These are phyloP conservation scores for Galerucella pusilla DNA, from an alignment of 2,888 invertebrate genomes.

Conservation along the genomic window DNA sequence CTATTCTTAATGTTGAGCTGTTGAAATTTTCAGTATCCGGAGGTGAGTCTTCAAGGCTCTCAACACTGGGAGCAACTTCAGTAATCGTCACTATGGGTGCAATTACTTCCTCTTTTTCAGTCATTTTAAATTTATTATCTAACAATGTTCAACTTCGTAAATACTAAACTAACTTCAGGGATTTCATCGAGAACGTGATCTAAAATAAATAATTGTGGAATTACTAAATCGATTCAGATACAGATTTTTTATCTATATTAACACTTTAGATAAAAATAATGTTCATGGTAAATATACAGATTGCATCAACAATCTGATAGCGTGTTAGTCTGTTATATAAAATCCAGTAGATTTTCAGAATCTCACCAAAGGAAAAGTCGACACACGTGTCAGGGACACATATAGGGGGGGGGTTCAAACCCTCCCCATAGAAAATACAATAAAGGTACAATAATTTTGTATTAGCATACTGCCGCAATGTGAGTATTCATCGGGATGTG, in stretches of 20 bases:
- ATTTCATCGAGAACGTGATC: constrained; percentile 6
- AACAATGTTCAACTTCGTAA: neutral
- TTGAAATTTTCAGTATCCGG: constrained; percentile 16
- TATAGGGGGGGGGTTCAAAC: too few species aligned
- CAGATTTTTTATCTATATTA: neutral
- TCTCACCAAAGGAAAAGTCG: too few species aligned
- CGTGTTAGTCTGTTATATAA: too few species aligned
- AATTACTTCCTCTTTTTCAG: constrained; percentile 10
- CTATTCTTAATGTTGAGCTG: constrained; percentile 24
- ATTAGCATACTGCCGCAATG: too few species aligned
- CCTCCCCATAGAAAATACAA: too few species aligned
- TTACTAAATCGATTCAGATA: neutral
- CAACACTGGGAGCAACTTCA: constrained; percentile 39
- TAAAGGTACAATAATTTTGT: too few species aligned
- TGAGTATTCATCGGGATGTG: too few species aligned
- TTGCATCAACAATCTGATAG: neutral
- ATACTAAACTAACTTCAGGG: neutral
- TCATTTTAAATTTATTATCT: constrained; percentile 4
- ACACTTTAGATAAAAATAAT: neutral
- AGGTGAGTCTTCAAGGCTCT: constrained; percentile 27
- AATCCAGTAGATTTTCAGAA: too few species aligned
- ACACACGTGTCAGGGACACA: too few species aligned
- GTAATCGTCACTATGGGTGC: constrained; percentile 42
- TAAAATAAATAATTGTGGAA: neutral
- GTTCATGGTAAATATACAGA: neutral